Evolutionary conservation across 1,140 invertebrate species (phyloP).

Genomic region (Drosophila setifemur): DNA sequence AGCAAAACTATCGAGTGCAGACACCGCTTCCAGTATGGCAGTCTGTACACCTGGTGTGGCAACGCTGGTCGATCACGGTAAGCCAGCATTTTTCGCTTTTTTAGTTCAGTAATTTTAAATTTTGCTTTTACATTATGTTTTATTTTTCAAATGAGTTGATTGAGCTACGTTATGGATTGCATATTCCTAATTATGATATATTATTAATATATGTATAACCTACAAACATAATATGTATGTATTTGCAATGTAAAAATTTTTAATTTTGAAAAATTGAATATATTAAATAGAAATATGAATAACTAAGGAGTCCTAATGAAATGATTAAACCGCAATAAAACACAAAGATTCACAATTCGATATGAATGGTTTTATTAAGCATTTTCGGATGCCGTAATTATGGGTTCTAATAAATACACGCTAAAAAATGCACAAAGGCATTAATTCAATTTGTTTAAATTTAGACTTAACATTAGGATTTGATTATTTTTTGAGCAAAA

Average conservation of each 20-base stretch:
- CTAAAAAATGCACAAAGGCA: slow-evolving; percentile 46
- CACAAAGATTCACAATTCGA: slow-evolving; percentile 28
- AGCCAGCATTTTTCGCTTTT: not conserved
- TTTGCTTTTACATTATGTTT: too few species aligned
- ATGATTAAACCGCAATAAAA: not conserved
- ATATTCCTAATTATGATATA: too few species aligned
- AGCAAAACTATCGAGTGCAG: not conserved
- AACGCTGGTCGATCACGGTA: not conserved
- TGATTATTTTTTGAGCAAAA: slow-evolving; percentile 77
- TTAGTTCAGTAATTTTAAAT: not conserved
- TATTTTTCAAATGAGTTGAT: too few species aligned
- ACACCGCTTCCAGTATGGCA: too few species aligned
- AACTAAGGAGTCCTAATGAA: not conserved
- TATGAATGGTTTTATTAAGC: slow-evolving; percentile 48
- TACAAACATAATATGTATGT: too few species aligned
- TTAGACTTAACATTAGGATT: slow-evolving; percentile 60
- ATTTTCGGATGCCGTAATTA: slow-evolving; percentile 33
- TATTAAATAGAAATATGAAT: not conserved
- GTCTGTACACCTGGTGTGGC: not conserved
- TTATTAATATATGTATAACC: too few species aligned
- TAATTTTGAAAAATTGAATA: not conserved
- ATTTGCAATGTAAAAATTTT: too few species aligned
- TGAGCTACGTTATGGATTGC: too few species aligned
- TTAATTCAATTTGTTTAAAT: slow-evolving; percentile 61
- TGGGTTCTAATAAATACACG: slow-evolving; percentile 55